Base-by-base conservation (phyloP, 2,797 vertebrate species). In the Crenichthys baileyi region DNA sequence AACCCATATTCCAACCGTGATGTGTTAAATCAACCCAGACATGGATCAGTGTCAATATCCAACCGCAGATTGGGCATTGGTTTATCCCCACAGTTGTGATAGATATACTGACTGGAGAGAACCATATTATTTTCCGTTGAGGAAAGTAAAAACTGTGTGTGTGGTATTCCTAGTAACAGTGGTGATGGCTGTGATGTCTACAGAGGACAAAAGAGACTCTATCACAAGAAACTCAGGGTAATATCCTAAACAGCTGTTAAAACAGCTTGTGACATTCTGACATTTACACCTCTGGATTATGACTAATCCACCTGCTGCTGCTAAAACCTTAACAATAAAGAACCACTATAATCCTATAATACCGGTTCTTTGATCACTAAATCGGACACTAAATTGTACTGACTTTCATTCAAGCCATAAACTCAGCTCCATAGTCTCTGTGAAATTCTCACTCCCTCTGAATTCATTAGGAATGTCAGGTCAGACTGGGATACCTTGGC, bases 161-260 rank as follows among this genome's bases (percentile, higher is more conserved):
- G 16, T 4, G 7, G 20, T 56, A 39, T 56, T 78, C 41, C 29
- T 24, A 56, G 12, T 44, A 11, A 70, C 55, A 44, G 46, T 15
- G 7, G 9, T 8, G 46, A 4, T 46, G 3, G 26, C 39, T 51
- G 18, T 24, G 79, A 31, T 39, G 20, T 67, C 20, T 36, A 4
- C 51, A 31, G 29, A 5, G 9, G n/a, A 53, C 68, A 60, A 60
- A 12, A 8, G 26, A 15, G 16, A 44, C 39, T 58, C 70, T 12
- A 18, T 46, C 22, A 70, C 18, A 22, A 20, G 63, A 79, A 31
- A 44, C n/a, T 44, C 39, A 46, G 67, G 20, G 16, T 61, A 24
- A 78, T 26, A 68, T 81, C 75, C 80, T 76, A 44, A 72, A 48
- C 84, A 81, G 73, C 78, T 88, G 82, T 56, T 76, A 20, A 20